These are phyloP conservation scores for Penaeus chinensis DNA, from an alignment of 1,140 invertebrate species.

Conservation along the genomic window DNA sequence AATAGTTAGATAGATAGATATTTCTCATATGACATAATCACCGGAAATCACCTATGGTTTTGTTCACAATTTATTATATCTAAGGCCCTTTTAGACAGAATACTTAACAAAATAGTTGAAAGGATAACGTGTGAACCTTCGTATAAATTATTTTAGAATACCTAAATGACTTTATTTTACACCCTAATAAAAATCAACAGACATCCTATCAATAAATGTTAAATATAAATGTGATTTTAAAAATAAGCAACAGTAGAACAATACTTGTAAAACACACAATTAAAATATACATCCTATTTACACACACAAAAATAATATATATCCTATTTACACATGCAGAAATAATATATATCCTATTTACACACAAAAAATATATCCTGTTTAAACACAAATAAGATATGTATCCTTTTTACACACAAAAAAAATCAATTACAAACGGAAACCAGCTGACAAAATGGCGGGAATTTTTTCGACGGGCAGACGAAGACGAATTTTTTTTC, in stretches of 20 bases:
- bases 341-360: constrained; percentile 29
- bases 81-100: too few relatives aligned
- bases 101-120: too few relatives aligned
- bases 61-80: too few relatives aligned
- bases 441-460: too few relatives aligned
- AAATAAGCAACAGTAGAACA: not conserved
- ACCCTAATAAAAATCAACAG: too few relatives aligned
- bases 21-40: constrained; percentile 1
- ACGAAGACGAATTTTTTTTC: too few relatives aligned
- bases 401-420: constrained; percentile 34
- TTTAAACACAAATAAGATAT: constrained; percentile 46
- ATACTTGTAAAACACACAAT: not conserved
- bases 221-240: too few relatives aligned
- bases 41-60: not conserved
- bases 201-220: too few relatives aligned
- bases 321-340: not conserved
- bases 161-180: too few relatives aligned
- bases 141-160: too few relatives aligned
- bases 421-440: not conserved
- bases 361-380: constrained; percentile 10
- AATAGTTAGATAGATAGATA: not conserved
- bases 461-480: too few relatives aligned
- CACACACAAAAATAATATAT: not conserved
- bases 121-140: too few relatives aligned
- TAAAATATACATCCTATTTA: not conserved